Conservation (phyloP, 1,140 invertebrate species). For the Hyphantria cunea region DNA sequence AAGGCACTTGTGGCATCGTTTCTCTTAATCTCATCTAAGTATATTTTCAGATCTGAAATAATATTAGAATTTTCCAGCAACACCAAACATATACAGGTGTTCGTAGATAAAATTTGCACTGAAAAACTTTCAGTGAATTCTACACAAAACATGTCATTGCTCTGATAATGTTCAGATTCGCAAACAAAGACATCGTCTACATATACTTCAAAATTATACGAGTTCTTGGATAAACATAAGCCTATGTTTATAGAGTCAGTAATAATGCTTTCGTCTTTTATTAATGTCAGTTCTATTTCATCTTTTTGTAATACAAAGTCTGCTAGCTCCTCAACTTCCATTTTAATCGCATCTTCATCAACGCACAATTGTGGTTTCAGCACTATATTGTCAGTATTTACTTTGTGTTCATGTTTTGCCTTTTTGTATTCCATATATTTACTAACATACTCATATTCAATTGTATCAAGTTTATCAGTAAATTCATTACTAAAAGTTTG, state of each 20-base stretch:
- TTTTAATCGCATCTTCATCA: conserved; percentile 57
- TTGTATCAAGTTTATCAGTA: conserved; percentile 58
- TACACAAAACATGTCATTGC: conserved; percentile 35
- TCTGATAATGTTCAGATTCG: conserved; percentile 52
- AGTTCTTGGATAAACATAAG: conserved; percentile 16
- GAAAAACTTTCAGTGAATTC: conserved; percentile 60
- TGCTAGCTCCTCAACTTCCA: conserved; percentile 50
- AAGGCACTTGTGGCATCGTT: conserved; percentile 36
- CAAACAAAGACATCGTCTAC: conserved; percentile 70
- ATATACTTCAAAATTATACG: conserved; percentile 58
- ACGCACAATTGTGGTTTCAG: conserved; percentile 60
- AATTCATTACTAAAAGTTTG: conserved; percentile 58
- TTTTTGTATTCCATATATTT: conserved; percentile 67
- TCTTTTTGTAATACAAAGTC: conserved; percentile 45
- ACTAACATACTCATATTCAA: conserved; percentile 63
- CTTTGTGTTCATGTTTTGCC: conserved; percentile 36
- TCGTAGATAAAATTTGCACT: conserved; percentile 63
- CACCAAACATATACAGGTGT: conserved; percentile 47
- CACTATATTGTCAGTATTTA: conserved; percentile 34
- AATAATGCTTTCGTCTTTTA: conserved; percentile 40
- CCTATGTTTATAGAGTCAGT: conserved; percentile 24
- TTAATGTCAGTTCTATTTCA: conserved; percentile 47
- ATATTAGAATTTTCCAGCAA: conserved; percentile 58
- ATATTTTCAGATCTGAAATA: conserved; percentile 43
- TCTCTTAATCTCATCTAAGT: conserved; percentile 49